Percentiles rank a stretch among this genome's conserved stretches.
These are phyloP conservation scores for Temnopleurus reevesii DNA, from an alignment of 53 echinoderm and acorn worm species.

Conservation along the genomic window DNA sequence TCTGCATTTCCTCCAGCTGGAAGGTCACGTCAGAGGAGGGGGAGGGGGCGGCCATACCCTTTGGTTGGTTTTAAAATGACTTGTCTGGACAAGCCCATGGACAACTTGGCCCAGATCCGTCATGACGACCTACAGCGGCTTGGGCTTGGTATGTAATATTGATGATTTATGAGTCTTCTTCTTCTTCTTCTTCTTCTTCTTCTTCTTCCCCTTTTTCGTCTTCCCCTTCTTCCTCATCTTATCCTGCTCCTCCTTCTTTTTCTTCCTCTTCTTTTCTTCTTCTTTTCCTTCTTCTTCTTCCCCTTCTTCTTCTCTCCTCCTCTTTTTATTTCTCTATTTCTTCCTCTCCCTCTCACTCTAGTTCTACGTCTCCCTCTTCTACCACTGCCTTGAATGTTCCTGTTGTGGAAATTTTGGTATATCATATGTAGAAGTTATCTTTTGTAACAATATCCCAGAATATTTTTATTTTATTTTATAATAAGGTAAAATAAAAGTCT, in stretches of 20 bases:
- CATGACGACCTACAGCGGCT: neutral
- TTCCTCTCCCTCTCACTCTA: neutral
- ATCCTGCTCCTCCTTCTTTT: neutral
- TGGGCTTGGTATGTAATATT: too few relatives aligned
- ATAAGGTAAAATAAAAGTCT: too few relatives aligned
- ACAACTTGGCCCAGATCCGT: neutral
- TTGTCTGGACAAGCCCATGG: too few relatives aligned
- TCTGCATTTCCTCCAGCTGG: too few relatives aligned
- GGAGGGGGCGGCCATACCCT: too few relatives aligned
- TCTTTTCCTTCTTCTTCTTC: neutral
- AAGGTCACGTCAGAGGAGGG: too few relatives aligned
- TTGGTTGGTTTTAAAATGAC: too few relatives aligned
- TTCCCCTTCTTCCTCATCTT: neutral
- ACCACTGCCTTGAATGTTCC: too few relatives aligned
- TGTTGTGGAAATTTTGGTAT: too few relatives aligned
- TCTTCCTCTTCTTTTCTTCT: neutral
- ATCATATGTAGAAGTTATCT: too few relatives aligned
- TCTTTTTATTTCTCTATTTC: neutral
- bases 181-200: neutral
- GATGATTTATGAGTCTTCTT: neutral
- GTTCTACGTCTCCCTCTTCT: neutral
- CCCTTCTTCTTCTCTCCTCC: neutral
- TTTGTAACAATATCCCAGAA: too few relatives aligned
- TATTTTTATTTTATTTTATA: too few relatives aligned
- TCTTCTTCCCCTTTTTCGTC: neutral